Conservation (phyloP, 1,140 invertebrate genomes). For the Lanistes nyassanus region DNA sequence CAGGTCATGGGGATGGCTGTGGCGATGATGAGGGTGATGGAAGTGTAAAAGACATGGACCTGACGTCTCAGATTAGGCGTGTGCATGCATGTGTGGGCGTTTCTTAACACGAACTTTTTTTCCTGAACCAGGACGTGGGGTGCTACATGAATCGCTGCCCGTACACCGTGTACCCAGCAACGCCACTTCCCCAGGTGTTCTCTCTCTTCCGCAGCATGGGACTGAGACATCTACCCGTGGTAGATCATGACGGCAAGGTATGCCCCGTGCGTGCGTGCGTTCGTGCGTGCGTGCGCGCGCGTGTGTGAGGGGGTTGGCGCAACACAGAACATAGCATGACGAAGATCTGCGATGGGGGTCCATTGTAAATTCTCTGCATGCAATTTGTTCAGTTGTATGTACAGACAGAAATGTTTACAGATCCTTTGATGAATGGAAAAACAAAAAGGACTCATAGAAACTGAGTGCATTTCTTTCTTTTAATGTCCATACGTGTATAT, state of each 20-base stretch:
- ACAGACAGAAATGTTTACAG: no score
- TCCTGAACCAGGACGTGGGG: constrained; percentile 74
- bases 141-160: constrained; percentile 94
- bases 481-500: no score
- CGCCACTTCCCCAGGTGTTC: constrained; percentile 87
- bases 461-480: no score
- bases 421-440: no score
- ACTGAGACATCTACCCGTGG: constrained; percentile 91
- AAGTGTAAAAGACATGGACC: no score
- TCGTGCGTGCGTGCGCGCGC: neutral
- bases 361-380: no score
- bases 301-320: neutral
- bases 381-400: no score
- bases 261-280: neutral
- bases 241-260: constrained; percentile 89
- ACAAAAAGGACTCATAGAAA: no score
- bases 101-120: neutral
- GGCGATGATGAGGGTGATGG: no score
- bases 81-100: constrained; percentile 3
- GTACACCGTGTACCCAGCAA: constrained; percentile 52
- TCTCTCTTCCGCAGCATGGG: constrained; percentile 92
- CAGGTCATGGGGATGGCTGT: no score
- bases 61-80: no score
- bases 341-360: neutral
- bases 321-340: neutral